Evolutionary conservation across 2,797 vertebrate species (phyloP), one percentile per base, ranked within the genome.

Genomic region (Luscinia megarhynchos): DNA sequence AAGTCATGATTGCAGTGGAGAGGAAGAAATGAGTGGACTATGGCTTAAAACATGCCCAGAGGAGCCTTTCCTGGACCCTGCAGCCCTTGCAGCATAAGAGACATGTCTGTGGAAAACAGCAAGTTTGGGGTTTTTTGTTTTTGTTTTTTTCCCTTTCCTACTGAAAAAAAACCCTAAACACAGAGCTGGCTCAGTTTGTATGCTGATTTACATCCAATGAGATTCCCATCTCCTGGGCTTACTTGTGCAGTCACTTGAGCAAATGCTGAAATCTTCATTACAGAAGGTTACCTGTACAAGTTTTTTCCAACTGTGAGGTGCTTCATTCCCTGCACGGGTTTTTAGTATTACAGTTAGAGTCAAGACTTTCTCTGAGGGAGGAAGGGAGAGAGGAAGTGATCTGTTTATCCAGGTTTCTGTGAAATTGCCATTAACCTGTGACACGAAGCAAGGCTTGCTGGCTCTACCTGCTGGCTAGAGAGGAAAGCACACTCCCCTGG

Each of bases 391-490:
- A 84, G 85, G 90, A 93, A 95, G 62, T 1, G 5, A 18, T 85
- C 75, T 92, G 82, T 94, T 94, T 90, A 66, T 74, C 59, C 84
- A 91, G 46, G 40, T 84, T 94, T 66, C 84, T 81, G 66, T 79
- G 57, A 50, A 86, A 79, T 68, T 64, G 86, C 82, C 64, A 2
- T 76, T 72, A 93, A 88, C 90, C 84, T 79, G 92, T 55, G 86
- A 27, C 78, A 95, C 2, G 6, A 80, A 90, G 92, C 90, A 91
- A 97, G 92, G 91, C 88, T 93, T 96, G 87, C 79, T 96, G 94
- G 95, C 95, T 97, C 97, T 96, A 91, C 95, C 95, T 96, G 92
- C 93, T 96, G 94, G 93, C 61, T 94, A 27, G 78, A 94, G 61
- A 58, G 50, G 55, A 90, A 96, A 96, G 18, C 81, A 85, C 94